Conservation (phyloP, 2,797 vertebrate genomes). For the Thalassophryne amazonica region DNA sequence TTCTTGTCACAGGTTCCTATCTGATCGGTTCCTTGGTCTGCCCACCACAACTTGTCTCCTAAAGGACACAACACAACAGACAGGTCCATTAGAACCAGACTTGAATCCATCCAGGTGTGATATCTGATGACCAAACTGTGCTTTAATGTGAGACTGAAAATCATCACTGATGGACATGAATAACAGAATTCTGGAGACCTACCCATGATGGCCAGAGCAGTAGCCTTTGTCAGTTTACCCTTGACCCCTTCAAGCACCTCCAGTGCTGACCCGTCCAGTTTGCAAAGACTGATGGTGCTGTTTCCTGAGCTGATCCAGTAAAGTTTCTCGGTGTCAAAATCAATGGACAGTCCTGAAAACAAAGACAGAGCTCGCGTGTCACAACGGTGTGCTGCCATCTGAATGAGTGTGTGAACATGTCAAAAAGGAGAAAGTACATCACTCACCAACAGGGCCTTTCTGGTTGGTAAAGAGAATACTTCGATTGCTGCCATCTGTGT, state of each 20-base stretch:
- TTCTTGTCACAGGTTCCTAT: constrained; percentile 94
- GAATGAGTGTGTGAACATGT: neutral
- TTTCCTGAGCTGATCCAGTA: constrained; percentile 98
- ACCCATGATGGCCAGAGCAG: constrained; percentile 97
- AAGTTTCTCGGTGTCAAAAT: constrained; percentile 86
- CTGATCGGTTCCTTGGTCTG: constrained; percentile 92
- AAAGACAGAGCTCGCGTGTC: neutral
- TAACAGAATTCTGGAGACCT: constrained; percentile 20
- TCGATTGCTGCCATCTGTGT: constrained; percentile 91
- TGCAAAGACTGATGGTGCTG: constrained; percentile 90
- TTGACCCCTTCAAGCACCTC: constrained; percentile 84
- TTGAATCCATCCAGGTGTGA: neutral
- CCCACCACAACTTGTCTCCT: constrained; percentile 97
- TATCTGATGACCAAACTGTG: neutral
- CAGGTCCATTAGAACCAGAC: neutral
- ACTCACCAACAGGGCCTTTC: constrained; percentile 90
- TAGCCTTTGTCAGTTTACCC: constrained; percentile 89
- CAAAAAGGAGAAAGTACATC: neutral
- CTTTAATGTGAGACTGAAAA: neutral
- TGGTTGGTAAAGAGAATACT: constrained; percentile 88
- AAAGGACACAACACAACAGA: neutral
- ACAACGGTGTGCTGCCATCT: constrained; percentile 9
- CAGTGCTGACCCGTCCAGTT: constrained; percentile 85
- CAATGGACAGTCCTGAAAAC: constrained; percentile 88
- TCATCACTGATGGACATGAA: neutral